Evolutionary conservation across 2,113 vertebrate species (phyloP).

Genomic region (Phylloscopus whistleri): DNA sequence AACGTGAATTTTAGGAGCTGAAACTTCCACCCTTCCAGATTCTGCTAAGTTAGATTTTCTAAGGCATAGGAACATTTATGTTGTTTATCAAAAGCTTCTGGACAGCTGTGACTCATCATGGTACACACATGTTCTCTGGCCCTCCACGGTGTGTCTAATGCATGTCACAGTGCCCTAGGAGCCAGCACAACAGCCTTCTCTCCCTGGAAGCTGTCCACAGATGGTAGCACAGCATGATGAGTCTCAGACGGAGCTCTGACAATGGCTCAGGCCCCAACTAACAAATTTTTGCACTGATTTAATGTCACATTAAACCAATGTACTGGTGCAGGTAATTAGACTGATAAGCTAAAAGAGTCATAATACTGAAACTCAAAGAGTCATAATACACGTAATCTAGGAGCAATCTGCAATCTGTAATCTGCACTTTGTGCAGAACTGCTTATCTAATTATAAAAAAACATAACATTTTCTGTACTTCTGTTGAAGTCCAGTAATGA

Average conservation of each 20-base stretch:
- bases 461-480: not conserved
- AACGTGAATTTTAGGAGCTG: not conserved
- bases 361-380: not conserved
- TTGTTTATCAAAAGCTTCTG: not conserved
- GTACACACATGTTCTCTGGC: not conserved
- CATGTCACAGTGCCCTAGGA: not conserved
- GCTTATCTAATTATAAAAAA: not conserved
- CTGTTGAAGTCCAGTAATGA: not conserved
- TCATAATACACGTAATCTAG: not conserved
- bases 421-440: not conserved
- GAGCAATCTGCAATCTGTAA: not conserved
- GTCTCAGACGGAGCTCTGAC: not conserved
- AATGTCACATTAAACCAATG: not conserved
- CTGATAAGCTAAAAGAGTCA: not conserved
- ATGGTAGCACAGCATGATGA: not conserved
- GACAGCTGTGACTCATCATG: not conserved
- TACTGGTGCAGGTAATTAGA: not conserved
- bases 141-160: not conserved
- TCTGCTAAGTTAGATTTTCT: not conserved
- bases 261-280: not conserved
- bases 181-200: not conserved
- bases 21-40: not conserved
- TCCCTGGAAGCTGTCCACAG: not conserved
- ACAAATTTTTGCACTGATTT: not conserved
- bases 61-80: not conserved